A percentile compares a stretch with the other conserved stretches of the same genome.
These are phyloP conservation scores for Rostratula benghalensis DNA, from an alignment of 2,113 vertebrate species.

Conservation along the genomic window DNA sequence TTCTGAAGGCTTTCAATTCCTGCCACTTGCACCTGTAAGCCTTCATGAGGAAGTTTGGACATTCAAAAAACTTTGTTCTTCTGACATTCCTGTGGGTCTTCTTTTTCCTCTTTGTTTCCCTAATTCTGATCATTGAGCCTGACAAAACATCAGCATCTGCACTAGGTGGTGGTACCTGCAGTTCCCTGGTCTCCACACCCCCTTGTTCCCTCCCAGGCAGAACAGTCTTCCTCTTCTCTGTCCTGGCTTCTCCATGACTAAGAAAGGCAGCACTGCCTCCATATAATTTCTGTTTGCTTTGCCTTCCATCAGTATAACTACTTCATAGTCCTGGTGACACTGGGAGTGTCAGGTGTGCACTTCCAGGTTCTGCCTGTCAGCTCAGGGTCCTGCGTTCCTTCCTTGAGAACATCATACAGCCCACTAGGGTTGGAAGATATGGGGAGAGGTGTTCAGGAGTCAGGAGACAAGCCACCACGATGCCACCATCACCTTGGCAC, in stretches of 20 bases:
- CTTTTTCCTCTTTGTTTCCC: background rate
- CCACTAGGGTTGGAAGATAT: background rate
- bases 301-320: background rate
- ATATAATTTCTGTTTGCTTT: background rate
- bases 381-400: background rate
- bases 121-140: rapidly evolving
- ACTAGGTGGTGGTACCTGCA: background rate
- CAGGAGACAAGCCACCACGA: rapidly evolving
- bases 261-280: background rate
- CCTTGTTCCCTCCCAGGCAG: background rate
- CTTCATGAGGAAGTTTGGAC: background rate
- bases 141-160: background rate
- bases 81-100: background rate
- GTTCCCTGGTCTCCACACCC: background rate
- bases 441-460: background rate
- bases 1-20: background rate
- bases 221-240: background rate
- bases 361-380: background rate
- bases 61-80: background rate
- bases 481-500: background rate
- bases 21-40: background rate
- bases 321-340: background rate
- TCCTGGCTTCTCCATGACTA: background rate
- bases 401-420: background rate
- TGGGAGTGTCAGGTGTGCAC: rapidly evolving